Evolutionary conservation across 2,113 vertebrate genomes (phyloP).

Genomic region (Tragelaphus buxtoni): DNA sequence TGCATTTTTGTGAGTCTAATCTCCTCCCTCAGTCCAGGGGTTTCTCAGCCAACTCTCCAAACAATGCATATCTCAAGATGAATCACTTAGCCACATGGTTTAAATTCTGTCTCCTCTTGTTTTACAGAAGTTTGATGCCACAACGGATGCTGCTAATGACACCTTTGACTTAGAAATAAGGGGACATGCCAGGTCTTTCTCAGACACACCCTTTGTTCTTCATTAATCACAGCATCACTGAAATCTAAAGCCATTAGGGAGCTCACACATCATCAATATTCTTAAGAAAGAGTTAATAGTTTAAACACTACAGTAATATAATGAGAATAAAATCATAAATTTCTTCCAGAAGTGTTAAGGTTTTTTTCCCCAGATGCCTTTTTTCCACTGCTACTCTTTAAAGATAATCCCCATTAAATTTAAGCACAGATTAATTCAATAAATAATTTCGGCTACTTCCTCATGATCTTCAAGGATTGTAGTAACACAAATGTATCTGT

Average conservation of each 20-base stretch:
- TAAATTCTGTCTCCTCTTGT: neutral
- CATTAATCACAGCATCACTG: neutral
- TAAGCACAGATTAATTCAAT: neutral
- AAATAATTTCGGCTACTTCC: neutral
- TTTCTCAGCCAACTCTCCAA: neutral
- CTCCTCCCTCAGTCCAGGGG: neutral
- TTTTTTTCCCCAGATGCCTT: neutral
- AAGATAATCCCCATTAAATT: neutral
- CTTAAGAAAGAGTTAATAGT: neutral
- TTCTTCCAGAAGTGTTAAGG: neutral
- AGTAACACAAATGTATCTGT: neutral
- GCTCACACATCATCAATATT: neutral
- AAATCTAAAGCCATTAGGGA: neutral
- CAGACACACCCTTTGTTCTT: neutral
- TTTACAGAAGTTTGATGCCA: neutral
- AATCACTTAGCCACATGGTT: neutral
- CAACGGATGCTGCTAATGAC: neutral
- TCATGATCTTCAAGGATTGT: neutral
- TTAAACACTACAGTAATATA: neutral
- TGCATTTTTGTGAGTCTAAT: neutral
- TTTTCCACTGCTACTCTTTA: neutral
- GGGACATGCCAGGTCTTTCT: neutral
- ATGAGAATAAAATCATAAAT: slow-evolving; percentile 23
- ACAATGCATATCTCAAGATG: neutral
- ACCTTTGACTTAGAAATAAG: neutral